phyloP scores from a whole-genome alignment of 2,113 vertebrate species.

The Smithornis capensis region DNA sequence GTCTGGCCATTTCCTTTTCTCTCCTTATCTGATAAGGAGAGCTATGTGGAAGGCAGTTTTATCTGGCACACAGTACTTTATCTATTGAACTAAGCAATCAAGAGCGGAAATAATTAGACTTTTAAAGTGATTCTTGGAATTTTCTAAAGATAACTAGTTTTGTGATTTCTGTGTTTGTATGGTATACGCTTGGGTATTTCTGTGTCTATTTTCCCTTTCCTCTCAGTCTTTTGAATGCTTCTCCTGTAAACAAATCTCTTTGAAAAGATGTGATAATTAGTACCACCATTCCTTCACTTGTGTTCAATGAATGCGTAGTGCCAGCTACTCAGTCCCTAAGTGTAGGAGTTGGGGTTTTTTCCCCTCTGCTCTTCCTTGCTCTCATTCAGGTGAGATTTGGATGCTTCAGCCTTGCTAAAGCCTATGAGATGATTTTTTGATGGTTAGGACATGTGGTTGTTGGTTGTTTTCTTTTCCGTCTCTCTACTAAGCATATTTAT shows the following conservation, averaged over 20 bases:
- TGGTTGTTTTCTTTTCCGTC: neutral
- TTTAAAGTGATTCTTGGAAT: neutral
- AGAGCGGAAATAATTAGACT: constrained; percentile 7
- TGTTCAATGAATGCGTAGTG: neutral
- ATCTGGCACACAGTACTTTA: neutral
- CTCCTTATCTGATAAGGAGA: neutral
- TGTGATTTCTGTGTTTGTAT: neutral
- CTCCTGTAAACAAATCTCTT: neutral
- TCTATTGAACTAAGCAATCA: neutral
- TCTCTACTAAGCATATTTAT: neutral
- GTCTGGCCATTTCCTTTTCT: neutral
- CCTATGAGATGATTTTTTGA: neutral
- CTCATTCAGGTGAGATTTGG: neutral
- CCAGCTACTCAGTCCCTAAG: neutral
- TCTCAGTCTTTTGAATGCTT: neutral
- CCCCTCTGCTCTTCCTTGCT: neutral
- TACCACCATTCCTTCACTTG: neutral
- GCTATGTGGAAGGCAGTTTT: neutral
- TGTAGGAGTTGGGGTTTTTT: neutral
- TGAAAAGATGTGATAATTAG: neutral
- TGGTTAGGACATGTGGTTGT: neutral
- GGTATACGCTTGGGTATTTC: neutral
- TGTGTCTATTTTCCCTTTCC: neutral
- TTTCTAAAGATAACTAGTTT: neutral
- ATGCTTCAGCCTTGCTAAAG: neutral